Percentiles rank a stretch among this genome's conserved stretches.
These are phyloP conservation scores for Pelecanus crispus DNA, from an alignment of 2,113 vertebrate species.

Conservation along the genomic window DNA sequence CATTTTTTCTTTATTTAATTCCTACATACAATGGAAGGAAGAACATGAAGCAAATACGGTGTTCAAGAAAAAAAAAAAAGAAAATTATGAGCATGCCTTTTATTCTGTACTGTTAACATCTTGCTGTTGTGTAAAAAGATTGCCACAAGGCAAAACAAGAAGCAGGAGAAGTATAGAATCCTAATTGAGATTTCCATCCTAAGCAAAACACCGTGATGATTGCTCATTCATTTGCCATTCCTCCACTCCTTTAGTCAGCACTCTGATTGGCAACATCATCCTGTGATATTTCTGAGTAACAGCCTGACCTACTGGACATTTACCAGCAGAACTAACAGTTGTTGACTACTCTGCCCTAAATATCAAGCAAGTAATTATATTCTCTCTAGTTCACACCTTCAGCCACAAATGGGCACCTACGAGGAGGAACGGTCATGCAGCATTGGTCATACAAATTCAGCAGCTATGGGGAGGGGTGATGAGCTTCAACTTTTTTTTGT, in stretches of 20 bases:
- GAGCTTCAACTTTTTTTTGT: not conserved
- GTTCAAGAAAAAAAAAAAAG: not conserved
- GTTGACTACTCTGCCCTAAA: not conserved
- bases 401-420: not conserved
- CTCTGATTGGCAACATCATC: not conserved
- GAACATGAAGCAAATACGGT: not conserved
- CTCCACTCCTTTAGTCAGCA: not conserved
- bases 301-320: not conserved
- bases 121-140: not conserved
- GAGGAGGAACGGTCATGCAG: not conserved
- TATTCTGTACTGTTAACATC: not conserved
- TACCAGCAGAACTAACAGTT: not conserved
- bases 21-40: not conserved
- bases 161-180: not conserved
- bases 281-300: not conserved
- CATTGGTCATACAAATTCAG: not conserved
- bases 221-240: not conserved
- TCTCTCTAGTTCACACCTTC: not conserved
- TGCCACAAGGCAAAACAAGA: constrained; percentile 1
- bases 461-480: not conserved
- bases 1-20: not conserved
- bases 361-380: not conserved
- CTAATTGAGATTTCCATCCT: not conserved
- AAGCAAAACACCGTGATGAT: not conserved
- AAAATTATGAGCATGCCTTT: not conserved